Evolutionary conservation across 2,113 vertebrate genomes (phyloP).

Genomic region (Sciurus niger): DNA sequence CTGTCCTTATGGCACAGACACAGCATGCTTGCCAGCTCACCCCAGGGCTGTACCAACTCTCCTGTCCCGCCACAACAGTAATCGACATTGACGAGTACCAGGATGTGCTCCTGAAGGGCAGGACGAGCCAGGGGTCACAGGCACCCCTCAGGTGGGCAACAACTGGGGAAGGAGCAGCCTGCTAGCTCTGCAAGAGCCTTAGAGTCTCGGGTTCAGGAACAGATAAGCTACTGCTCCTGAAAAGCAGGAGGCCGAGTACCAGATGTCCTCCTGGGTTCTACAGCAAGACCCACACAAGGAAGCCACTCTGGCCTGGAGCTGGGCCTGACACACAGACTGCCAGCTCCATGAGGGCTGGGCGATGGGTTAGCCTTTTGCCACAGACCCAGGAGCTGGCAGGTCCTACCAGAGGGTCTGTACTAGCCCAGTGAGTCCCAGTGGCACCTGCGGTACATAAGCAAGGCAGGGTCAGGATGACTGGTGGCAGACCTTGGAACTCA

Average conservation of each 20-base stretch:
- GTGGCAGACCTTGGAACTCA: not conserved
- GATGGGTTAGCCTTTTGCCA: not conserved
- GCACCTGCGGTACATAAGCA: not conserved
- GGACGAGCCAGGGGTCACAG: rapidly evolving
- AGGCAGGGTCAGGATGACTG: not conserved
- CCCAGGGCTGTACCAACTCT: not conserved
- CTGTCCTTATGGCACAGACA: rapidly evolving
- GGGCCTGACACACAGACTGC: not conserved
- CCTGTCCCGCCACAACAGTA: not conserved
- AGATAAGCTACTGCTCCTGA: rapidly evolving
- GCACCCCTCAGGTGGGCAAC: no score
- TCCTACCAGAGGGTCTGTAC: not conserved
- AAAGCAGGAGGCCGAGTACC: not conserved
- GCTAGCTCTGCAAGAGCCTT: rapidly evolving
- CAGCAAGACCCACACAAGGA: not conserved
- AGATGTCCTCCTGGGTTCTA: not conserved
- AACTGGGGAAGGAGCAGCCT: not conserved
- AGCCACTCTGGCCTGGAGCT: not conserved
- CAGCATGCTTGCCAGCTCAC: not conserved
- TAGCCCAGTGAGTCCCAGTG: not conserved
- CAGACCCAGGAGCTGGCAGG: not conserved
- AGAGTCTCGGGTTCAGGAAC: rapidly evolving
- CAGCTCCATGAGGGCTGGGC: no score
- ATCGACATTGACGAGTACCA: not conserved
- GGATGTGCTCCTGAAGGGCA: not conserved